Conservation (phyloP, 2,113 vertebrate genomes). For the Varanus salvator region DNA sequence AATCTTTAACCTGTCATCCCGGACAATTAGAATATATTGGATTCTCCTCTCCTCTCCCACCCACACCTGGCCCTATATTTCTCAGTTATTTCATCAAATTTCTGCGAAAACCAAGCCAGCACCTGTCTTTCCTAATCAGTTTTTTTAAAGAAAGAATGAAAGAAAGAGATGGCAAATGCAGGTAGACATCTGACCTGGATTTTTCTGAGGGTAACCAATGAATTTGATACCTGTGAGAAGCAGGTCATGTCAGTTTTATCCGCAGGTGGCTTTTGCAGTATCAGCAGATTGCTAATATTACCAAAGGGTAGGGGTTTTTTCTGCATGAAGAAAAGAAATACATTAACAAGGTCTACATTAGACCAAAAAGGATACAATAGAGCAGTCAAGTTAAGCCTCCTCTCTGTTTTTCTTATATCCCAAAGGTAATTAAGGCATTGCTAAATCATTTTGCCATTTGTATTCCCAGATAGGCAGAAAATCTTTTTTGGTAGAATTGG, state of each 20-base stretch:
- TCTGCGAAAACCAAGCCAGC: constrained; percentile 43
- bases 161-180: constrained; percentile 52
- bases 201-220: constrained; percentile 63
- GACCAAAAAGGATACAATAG: constrained; percentile 62
- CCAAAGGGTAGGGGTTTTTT: constrained; percentile 32
- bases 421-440: constrained; percentile 59
- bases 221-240: constrained; percentile 74
- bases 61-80: not conserved
- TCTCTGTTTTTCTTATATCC: constrained; percentile 45
- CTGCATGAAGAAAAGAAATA: constrained; percentile 55
- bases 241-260: constrained; percentile 45
- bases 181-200: constrained; percentile 61
- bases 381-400: constrained; percentile 53
- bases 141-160: constrained; percentile 15
- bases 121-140: constrained; percentile 40
- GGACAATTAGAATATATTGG: not conserved
- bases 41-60: not conserved
- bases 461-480: constrained; percentile 31
- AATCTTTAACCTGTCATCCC: not conserved
- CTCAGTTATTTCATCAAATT: constrained; percentile 27
- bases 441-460: constrained; percentile 50
- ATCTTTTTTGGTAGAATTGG: constrained; percentile 11
- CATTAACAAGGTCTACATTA: constrained; percentile 55
- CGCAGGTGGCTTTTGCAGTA: constrained; percentile 61
- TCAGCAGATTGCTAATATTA: constrained; percentile 62